phyloP scores from a whole-genome alignment of 2,888 invertebrate genomes.

The Ectropis crepuscularia region DNA sequence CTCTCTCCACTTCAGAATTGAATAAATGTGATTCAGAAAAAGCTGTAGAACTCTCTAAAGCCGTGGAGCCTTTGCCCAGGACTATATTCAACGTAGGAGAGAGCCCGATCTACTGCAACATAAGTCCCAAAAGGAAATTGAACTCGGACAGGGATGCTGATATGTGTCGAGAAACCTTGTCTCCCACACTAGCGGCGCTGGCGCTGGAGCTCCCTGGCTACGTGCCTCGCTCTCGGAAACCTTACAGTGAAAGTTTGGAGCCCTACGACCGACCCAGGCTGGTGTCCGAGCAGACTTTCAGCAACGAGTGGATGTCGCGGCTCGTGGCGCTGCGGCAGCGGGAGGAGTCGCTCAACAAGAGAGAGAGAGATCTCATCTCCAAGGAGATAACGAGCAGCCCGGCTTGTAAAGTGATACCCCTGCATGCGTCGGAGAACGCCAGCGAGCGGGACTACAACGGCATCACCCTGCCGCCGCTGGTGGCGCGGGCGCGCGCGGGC shows the following conservation, averaged over 20 bases:
- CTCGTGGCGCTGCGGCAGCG: conserved; percentile 78
- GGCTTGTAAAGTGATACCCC: conserved; percentile 58
- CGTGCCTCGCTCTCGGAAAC: conserved; percentile 72
- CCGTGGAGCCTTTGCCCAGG: conserved; percentile 66
- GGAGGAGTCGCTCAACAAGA: conserved; percentile 79
- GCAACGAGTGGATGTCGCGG: conserved; percentile 84
- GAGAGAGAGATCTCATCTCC: conserved; percentile 76
- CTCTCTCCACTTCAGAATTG: conserved; percentile 51
- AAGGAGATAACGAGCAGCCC: conserved; percentile 78
- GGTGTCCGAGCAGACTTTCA: conserved; percentile 82
- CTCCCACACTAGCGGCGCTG: conserved; percentile 76
- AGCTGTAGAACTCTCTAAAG: conserved; percentile 64
- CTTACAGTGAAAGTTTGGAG: conserved; percentile 58
- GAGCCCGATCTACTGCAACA: conserved; percentile 73
- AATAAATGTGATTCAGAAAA: conserved; percentile 80
- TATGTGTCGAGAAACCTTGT: conserved; percentile 57
- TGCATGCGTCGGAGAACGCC: conserved; percentile 51
- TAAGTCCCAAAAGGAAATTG: conserved; percentile 56
- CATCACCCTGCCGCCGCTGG: conserved; percentile 72
- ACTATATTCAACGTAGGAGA: conserved; percentile 54
- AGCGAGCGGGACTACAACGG: conserved; percentile 62
- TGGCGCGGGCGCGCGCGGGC: conserved; percentile 53
- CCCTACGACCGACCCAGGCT: conserved; percentile 70
- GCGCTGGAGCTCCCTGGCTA: conserved; percentile 79
- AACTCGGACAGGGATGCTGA: conserved; percentile 46